Percentiles rank a stretch among this genome's conserved stretches.
Conservation (phyloP, 2,797 vertebrate species). For the Podargus strigoides region DNA sequence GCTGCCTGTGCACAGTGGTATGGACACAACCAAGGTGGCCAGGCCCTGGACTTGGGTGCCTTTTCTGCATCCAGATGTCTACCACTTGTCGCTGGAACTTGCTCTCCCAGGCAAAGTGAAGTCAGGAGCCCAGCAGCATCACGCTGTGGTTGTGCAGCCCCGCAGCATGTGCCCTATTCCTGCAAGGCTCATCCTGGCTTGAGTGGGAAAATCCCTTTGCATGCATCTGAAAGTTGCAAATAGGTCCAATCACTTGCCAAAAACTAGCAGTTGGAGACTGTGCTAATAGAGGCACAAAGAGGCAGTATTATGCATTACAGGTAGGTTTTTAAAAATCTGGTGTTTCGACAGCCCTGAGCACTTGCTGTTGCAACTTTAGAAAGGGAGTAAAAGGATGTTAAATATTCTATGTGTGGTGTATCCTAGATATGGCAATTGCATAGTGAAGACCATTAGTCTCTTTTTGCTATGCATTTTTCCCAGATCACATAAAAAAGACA, state of each 20-base stretch:
- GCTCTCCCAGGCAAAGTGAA: too few species aligned
- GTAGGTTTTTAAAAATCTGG: not conserved
- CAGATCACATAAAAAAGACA: not conserved
- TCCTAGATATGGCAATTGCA: not conserved
- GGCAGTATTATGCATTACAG: not conserved
- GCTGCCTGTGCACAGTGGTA: not conserved
- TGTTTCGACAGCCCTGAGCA: not conserved
- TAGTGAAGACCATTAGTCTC: not conserved
- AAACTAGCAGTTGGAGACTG: not conserved
- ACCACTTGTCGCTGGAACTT: accelerated
- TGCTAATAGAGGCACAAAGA: not conserved
- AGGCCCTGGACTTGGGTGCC: not conserved
- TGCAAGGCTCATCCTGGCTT: not conserved
- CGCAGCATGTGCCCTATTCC: not conserved
- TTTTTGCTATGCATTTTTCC: not conserved
- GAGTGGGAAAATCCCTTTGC: not conserved
- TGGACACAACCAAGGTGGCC: not conserved
- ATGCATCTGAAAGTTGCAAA: not conserved
- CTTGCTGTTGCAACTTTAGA: not conserved
- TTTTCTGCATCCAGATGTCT: not conserved
- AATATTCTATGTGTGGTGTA: not conserved
- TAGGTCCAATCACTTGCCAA: not conserved
- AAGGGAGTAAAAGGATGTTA: not conserved
- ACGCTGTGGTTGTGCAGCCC: accelerated
- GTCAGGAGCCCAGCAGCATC: accelerated